Conservation (phyloP, 35 echinoderm and acorn worm species). For the Ophioderma brevispina region DNA sequence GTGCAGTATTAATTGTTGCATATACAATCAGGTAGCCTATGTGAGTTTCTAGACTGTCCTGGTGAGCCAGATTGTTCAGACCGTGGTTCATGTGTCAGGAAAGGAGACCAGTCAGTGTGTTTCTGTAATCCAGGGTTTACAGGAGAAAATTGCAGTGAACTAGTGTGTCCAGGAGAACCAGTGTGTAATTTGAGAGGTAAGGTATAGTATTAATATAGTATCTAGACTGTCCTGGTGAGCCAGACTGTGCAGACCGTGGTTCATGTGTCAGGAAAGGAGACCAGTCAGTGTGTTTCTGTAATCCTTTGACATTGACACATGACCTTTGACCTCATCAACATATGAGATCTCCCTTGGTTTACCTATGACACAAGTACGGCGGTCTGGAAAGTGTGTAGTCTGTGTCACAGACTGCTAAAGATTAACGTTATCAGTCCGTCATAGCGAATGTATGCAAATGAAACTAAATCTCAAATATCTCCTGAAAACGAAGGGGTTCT, state of each 20-base stretch:
- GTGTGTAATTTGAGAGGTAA: constrained; percentile 69
- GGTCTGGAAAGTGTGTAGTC: no score
- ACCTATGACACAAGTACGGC: neutral
- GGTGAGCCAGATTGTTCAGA: constrained; percentile 87
- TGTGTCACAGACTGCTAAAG: no score
- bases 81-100: constrained; percentile 58
- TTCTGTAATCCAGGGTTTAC: constrained; percentile 76
- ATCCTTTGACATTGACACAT: constrained; percentile 32
- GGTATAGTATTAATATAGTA: neutral
- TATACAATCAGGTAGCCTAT: constrained; percentile 58
- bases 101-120: constrained; percentile 67
- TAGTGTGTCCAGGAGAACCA: constrained; percentile 78
- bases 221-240: constrained; percentile 84
- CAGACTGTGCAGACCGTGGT: constrained; percentile 71
- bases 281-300: constrained; percentile 69
- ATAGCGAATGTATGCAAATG: no score
- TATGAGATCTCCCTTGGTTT: neutral
- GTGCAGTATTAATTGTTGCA: neutral
- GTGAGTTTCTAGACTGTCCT: constrained; percentile 70
- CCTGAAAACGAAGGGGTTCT: no score
- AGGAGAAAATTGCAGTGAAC: constrained; percentile 68
- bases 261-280: constrained; percentile 65
- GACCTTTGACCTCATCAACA: no score
- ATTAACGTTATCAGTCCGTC: no score
- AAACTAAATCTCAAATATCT: no score